Conservation (phyloP, 2,113 vertebrate genomes). For the Myxocyprinus asiaticus region DNA sequence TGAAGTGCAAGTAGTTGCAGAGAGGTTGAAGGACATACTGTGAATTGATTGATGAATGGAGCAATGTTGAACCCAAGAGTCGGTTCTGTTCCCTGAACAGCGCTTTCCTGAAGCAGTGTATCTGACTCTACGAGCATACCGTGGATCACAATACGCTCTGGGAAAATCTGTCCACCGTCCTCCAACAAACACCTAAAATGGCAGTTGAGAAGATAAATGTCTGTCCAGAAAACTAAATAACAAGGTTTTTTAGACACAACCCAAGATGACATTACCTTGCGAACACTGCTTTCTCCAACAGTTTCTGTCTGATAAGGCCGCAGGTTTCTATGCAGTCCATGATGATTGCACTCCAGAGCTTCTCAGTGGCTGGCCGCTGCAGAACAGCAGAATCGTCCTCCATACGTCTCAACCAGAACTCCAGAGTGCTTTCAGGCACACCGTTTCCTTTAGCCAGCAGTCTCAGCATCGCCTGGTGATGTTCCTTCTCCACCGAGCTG, state of each 20-base stretch:
- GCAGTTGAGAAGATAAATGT: too few relatives aligned
- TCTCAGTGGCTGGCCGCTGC: conserved; percentile 88
- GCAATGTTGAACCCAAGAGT: conserved; percentile 93
- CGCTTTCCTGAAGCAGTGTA: conserved; percentile 85
- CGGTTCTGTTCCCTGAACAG: conserved; percentile 88
- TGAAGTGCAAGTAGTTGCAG: neutral
- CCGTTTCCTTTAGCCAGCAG: conserved; percentile 80
- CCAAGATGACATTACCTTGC: conserved; percentile 51
- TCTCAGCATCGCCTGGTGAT: conserved; percentile 82
- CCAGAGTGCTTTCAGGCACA: conserved; percentile 79
- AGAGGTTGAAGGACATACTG: conserved; percentile 69
- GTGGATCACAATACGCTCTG: conserved; percentile 84
- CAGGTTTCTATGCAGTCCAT: conserved; percentile 94
- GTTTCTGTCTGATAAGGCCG: conserved; percentile 92
- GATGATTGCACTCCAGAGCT: conserved; percentile 93
- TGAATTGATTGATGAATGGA: conserved; percentile 97
- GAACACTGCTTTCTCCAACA: conserved; percentile 95
- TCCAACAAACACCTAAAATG: conserved; percentile 86
- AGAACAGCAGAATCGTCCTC: conserved; percentile 86
- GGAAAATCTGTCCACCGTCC: conserved; percentile 90
- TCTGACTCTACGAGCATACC: conserved; percentile 91
- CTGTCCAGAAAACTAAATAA: too few relatives aligned
- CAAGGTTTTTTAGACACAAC: too few relatives aligned
- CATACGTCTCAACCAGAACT: conserved; percentile 90
- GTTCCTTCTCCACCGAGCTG: conserved; percentile 91